These are phyloP conservation scores for Circaetus cinerascens DNA, from an alignment of 2,113 vertebrate species.

Conservation along the genomic window DNA sequence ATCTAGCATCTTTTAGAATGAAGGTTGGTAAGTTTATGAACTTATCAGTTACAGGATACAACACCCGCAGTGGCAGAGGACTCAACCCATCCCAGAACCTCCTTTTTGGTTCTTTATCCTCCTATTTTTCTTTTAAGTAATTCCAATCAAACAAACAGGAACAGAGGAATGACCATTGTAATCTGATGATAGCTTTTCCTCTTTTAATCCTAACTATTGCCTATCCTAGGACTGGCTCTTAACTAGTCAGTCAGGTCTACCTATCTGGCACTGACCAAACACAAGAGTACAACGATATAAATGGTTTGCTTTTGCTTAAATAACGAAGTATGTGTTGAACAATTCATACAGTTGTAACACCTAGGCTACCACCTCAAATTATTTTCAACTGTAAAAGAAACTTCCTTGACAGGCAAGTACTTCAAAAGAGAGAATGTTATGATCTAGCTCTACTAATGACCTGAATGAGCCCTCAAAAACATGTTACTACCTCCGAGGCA, in stretches of 20 bases:
- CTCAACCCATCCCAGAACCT: neutral
- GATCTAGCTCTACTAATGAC: rapidly evolving
- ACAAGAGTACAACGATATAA: rapidly evolving
- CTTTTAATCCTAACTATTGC: neutral
- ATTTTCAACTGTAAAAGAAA: neutral
- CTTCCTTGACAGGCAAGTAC: rapidly evolving
- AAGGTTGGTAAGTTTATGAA: neutral
- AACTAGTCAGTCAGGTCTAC: neutral
- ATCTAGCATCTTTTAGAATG: neutral
- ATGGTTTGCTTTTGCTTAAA: neutral
- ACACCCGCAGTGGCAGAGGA: neutral
- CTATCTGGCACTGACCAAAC: neutral
- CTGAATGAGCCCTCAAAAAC: no score
- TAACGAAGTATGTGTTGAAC: rapidly evolving
- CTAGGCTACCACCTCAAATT: neutral
- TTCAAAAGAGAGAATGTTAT: neutral
- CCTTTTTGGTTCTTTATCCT: neutral
- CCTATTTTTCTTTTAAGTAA: neutral
- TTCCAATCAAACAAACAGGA: neutral
- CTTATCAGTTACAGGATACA: neutral
- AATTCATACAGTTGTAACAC: neutral
- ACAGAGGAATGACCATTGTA: neutral
- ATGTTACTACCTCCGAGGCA: rapidly evolving
- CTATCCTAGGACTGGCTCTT: neutral
- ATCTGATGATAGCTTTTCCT: neutral